A percentile compares a stretch with the other conserved stretches of the same genome.
Evolutionary conservation across 1,140 invertebrate species (phyloP).

Genomic region (Fopius arisanus): DNA sequence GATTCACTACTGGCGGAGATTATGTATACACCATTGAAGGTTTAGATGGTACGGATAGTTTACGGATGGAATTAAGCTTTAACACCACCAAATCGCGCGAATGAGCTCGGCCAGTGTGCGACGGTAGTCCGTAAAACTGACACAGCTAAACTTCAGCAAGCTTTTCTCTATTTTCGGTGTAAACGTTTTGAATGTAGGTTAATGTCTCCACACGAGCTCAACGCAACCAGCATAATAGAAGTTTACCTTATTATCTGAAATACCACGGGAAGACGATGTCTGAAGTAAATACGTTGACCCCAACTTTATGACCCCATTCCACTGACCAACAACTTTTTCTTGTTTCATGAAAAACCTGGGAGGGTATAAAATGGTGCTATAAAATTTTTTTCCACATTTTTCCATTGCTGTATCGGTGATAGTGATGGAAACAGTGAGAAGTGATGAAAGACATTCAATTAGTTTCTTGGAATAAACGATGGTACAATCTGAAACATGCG

Average conservation of each 20-base stretch:
- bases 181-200: conserved; percentile 26
- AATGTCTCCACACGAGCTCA: conserved; percentile 12
- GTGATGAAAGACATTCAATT: no score
- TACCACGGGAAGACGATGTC: not conserved
- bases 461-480: no score
- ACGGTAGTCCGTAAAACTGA: not conserved
- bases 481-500: no score
- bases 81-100: not conserved
- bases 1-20: conserved; percentile 26
- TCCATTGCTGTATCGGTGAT: no score
- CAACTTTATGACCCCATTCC: conserved; percentile 1
- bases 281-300: not conserved
- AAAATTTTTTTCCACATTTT: no score
- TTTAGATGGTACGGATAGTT: conserved; percentile 11
- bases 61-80: conserved; percentile 12
- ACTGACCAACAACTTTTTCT: not conserved
- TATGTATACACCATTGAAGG: conserved; percentile 16
- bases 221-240: conserved; percentile 20
- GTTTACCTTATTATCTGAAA: conserved; percentile 29
- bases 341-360: not conserved
- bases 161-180: conserved; percentile 4
- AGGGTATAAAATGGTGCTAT: no score
- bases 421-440: no score
- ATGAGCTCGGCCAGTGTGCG: not conserved
- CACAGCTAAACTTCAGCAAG: not conserved